Evolutionary conservation across 2,888 invertebrate genomes (phyloP), one percentile per base, ranked within the genome.

Genomic region (Monopis laevigella): DNA sequence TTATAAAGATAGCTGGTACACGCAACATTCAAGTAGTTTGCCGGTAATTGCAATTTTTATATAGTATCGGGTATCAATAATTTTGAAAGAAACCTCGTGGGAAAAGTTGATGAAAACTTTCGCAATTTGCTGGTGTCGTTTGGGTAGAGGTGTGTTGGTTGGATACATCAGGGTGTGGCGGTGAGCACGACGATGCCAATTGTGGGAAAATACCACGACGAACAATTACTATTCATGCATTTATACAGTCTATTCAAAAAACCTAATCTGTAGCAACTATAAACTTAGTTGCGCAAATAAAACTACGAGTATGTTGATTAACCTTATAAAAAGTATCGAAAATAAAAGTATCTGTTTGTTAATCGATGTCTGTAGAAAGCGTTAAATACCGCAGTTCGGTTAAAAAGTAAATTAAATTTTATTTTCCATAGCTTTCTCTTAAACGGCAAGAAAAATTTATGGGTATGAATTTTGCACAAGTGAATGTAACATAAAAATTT

Each of bases 401-500:
- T 27, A 27, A 29, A 13, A 29, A 29, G 14, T 24, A 29, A n/a
- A 13, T 3, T 2, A 6, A 29, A 29, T 17, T 32, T 16, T 13
- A 13, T 5, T 11, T 13, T 14, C 13, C 6, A 32, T 2, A 17
- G 32, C 32, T 32, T 32, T 32, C 32, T 14, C 32, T n/a, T 3
- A 8, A 7, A 5, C 8, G n/a, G n/a, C 24, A 8, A 32, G 17
- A 8, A 32, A 32, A 32, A 13, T 16, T 2, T 32, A 13, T 21
- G 24, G 8, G 8, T 8, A 21, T 21, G 8, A 21, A 21, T 7
- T 21, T 29, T 21, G 21, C 13, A 3, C 21, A 21, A 36, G 36
- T 36, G 36, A 36, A 36, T 36, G 36, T 21, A 34, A 34, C 27
- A 27, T 27, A n/a, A n/a, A n/a, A n/a, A n/a, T 27, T 29, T 11